Evolutionary conservation across 2,888 invertebrate species (phyloP).

Genomic region (Sicus ferrugineus): DNA sequence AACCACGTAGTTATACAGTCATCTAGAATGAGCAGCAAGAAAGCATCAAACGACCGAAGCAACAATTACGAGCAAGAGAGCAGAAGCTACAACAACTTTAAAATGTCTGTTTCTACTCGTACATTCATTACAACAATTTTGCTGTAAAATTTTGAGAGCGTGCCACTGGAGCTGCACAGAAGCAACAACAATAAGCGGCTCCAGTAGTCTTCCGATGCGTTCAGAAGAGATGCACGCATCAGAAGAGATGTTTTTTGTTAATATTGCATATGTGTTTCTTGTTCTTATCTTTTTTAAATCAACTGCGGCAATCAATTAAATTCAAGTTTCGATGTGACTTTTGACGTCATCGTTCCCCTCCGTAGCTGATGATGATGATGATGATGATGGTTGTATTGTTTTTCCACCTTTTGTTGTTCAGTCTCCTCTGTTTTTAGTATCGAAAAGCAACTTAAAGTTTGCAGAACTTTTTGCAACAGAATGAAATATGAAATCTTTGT

Average conservation of each 20-base stretch:
- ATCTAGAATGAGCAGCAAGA: background rate
- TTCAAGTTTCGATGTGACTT: slow-evolving; percentile 6
- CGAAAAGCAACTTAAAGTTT: background rate
- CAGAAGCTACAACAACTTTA: background rate
- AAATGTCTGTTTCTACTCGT: too few relatives aligned
- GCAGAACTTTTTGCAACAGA: background rate
- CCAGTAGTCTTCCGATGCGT: background rate
- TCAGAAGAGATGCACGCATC: slow-evolving; percentile 4
- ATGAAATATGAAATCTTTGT: background rate
- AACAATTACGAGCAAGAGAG: background rate
- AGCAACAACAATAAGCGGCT: background rate
- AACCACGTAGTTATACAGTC: background rate
- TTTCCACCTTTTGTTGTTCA: too few relatives aligned
- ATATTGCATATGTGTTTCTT: background rate
- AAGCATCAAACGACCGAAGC: background rate
- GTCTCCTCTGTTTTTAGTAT: background rate
- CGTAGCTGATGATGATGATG: slow-evolving; percentile 3
- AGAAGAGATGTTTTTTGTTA: background rate
- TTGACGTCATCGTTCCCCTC: background rate
- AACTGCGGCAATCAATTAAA: slow-evolving; percentile 22
- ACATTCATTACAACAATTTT: too few relatives aligned
- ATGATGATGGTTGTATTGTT: background rate
- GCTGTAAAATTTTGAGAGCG: too few relatives aligned
- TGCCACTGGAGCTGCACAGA: background rate
- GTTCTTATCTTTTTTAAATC: background rate